phyloP scores from a whole-genome alignment of 2,113 vertebrate species.

The Hyperopisus bebe region DNA sequence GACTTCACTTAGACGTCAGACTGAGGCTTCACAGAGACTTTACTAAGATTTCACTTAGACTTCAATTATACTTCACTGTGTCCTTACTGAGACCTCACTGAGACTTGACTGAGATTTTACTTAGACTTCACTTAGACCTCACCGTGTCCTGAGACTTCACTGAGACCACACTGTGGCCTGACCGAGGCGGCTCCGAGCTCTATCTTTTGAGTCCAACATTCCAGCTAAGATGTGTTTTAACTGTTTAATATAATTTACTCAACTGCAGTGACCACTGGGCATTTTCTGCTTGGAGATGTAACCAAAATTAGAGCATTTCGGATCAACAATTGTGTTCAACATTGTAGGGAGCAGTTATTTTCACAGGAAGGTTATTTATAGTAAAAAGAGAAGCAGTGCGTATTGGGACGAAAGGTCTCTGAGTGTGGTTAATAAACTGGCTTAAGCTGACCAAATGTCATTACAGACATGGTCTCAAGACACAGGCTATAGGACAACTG shows the following conservation, averaged over 20 bases:
- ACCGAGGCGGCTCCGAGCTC: background rate
- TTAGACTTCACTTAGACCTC: background rate
- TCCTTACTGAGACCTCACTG: background rate
- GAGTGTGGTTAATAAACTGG: background rate
- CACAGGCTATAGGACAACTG: background rate
- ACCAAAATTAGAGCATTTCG: background rate
- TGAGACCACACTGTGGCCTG: background rate
- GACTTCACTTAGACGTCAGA: background rate
- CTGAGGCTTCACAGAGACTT: background rate
- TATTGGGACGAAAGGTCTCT: background rate
- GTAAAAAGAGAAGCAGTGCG: background rate
- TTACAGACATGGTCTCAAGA: background rate
- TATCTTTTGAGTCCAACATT: background rate
- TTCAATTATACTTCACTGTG: background rate
- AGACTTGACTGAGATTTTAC: background rate
- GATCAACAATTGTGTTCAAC: background rate
- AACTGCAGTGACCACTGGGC: background rate
- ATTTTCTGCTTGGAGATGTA: background rate
- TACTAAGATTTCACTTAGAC: background rate
- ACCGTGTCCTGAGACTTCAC: background rate
- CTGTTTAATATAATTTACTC: background rate
- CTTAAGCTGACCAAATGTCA: background rate
- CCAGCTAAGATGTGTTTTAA: background rate
- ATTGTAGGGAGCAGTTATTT: background rate
- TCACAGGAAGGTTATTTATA: background rate